A percentile compares a stretch with the other conserved stretches of the same genome.
These are phyloP conservation scores for Brachyistius frenatus DNA, from an alignment of 2,113 vertebrate genomes.

Conservation along the genomic window DNA sequence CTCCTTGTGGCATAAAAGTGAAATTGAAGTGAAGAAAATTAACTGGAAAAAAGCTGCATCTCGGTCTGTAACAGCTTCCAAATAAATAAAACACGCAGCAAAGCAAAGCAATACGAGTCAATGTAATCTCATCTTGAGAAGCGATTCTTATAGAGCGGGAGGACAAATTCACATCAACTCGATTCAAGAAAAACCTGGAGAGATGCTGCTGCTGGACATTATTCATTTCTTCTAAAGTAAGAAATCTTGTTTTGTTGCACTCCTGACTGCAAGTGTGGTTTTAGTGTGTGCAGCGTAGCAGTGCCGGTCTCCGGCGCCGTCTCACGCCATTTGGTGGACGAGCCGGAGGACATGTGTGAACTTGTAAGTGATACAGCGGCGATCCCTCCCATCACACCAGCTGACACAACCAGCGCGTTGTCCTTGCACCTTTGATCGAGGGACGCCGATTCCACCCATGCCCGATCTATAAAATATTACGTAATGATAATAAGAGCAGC, in stretches of 20 bases:
- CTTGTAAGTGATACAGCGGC: slow-evolving; percentile 19
- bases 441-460: background rate
- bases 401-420: background rate
- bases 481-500: slow-evolving; percentile 13
- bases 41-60: background rate
- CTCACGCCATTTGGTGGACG: background rate
- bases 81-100: background rate
- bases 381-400: slow-evolving; percentile 18
- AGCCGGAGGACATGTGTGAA: slow-evolving; percentile 8
- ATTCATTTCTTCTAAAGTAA: background rate
- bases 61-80: background rate
- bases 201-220: slow-evolving; percentile 19
- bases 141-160: background rate
- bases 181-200: background rate
- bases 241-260: background rate
- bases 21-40: background rate
- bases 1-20: background rate
- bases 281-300: background rate
- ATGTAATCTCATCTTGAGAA: slow-evolving; percentile 12
- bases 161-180: slow-evolving; percentile 6
- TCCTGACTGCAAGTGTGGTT: background rate
- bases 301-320: background rate
- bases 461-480: slow-evolving; percentile 47
- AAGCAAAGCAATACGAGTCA: background rate
- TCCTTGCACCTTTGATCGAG: slow-evolving; percentile 65